A percentile compares a stretch with the other conserved stretches of the same genome.
phyloP scores from a whole-genome alignment of 2,797 vertebrate genomes.

The Anguilla anguilla region DNA sequence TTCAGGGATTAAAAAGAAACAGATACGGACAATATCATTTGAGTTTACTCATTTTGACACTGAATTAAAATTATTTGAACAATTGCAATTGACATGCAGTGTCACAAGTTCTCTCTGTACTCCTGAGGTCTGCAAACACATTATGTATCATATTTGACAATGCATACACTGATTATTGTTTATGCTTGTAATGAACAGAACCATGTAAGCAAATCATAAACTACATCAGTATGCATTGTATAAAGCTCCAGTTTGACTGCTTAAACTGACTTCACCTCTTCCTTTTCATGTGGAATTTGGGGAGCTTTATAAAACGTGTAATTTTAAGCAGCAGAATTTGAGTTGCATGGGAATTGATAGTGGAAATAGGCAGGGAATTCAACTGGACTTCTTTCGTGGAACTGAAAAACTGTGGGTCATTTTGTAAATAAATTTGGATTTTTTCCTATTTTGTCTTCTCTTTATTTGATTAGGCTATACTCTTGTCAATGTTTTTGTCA shows the following conservation, averaged over 20 bases:
- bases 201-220: background rate
- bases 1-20: background rate
- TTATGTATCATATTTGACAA: background rate
- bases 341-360: background rate
- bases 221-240: background rate
- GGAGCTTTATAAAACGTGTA: background rate
- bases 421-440: slow-evolving; percentile 76
- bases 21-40: background rate
- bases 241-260: background rate
- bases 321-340: background rate
- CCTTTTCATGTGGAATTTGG: background rate
- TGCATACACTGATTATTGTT: background rate
- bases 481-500: background rate
- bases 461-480: background rate
- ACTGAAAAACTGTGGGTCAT: slow-evolving; percentile 55
- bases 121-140: background rate
- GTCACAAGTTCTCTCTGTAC: background rate
- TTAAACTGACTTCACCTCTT: background rate
- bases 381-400: background rate
- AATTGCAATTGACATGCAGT: background rate
- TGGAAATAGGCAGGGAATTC: slow-evolving; percentile 8
- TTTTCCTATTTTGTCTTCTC: slow-evolving; percentile 46
- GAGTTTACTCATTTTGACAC: background rate
- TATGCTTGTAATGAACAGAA: background rate
- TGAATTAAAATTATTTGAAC: background rate